Percentiles rank a stretch among this genome's conserved stretches.
These are phyloP conservation scores for Brachionus koreanus DNA, from an alignment of 1,140 invertebrate species.

Conservation along the genomic window DNA sequence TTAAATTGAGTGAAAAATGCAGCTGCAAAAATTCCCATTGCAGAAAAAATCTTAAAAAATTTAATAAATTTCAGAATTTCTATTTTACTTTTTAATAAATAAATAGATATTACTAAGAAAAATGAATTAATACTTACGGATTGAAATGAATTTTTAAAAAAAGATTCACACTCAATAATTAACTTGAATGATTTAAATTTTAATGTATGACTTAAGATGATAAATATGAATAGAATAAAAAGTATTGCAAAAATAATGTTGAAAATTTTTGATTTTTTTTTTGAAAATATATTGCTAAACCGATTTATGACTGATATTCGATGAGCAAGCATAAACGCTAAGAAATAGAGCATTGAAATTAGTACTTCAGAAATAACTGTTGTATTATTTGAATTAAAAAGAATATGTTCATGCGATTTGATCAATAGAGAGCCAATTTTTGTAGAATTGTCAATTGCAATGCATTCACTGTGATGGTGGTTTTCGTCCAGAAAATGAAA, in stretches of 20 bases:
- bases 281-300: not conserved
- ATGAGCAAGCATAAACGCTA: not conserved
- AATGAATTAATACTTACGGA: not conserved
- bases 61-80: not conserved
- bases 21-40: not conserved
- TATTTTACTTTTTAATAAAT: not conserved
- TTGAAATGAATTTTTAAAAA: conserved; percentile 10
- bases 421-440: not conserved
- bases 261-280: conserved; percentile 17
- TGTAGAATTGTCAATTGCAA: not conserved
- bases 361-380: not conserved
- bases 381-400: not conserved
- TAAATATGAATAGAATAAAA: not conserved
- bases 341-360: not conserved
- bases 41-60: not conserved
- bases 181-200: not conserved
- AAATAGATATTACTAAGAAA: not conserved
- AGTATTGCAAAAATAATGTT: not conserved
- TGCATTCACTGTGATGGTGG: not conserved
- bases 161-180: not conserved
- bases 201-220: not conserved
- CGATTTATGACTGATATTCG: not conserved
- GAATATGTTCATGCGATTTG: not conserved
- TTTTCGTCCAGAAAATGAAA: conserved; percentile 18
- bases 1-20: not conserved